Conservation (phyloP, 2,888 invertebrate species). For the Rhyacophila evoluta region DNA sequence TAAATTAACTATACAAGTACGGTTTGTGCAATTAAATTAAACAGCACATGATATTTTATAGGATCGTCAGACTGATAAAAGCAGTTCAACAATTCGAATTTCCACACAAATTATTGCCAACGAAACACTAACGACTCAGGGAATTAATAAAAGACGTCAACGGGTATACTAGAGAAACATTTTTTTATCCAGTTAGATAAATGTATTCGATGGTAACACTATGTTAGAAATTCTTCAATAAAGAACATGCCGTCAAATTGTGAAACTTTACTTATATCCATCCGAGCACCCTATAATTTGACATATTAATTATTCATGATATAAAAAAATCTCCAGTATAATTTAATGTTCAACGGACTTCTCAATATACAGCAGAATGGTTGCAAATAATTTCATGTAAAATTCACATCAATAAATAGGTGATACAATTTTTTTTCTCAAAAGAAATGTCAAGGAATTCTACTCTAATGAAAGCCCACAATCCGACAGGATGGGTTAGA, state of each 20-base stretch:
- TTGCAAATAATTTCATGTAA: constrained; percentile 19
- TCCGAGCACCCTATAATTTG: constrained; percentile 12
- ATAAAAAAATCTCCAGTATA: constrained; percentile 20
- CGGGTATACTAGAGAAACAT: too few relatives aligned
- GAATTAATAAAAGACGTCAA: background rate
- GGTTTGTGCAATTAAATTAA: constrained; percentile 50
- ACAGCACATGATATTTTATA: constrained; percentile 25
- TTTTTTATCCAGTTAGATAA: too few relatives aligned
- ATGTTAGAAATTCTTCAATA: background rate
- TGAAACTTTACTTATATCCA: background rate
- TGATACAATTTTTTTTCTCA: constrained; percentile 1
- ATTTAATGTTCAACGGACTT: background rate
- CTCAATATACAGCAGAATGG: constrained; percentile 3
- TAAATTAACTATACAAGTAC: constrained; percentile 52
- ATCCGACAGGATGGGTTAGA: background rate
- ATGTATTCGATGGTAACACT: background rate
- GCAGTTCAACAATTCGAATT: background rate
- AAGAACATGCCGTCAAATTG: background rate
- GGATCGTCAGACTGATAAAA: constrained; percentile 21
- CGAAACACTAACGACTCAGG: background rate
- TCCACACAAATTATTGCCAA: background rate
- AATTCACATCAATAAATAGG: constrained; percentile 15
- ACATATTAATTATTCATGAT: constrained; percentile 9
- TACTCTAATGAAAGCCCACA: constrained; percentile 10
- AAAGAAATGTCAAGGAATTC: background rate